A percentile compares a stretch with the other conserved stretches of the same genome.
phyloP scores from a whole-genome alignment of 2,797 vertebrate species.

The Takifugu rubripes region DNA sequence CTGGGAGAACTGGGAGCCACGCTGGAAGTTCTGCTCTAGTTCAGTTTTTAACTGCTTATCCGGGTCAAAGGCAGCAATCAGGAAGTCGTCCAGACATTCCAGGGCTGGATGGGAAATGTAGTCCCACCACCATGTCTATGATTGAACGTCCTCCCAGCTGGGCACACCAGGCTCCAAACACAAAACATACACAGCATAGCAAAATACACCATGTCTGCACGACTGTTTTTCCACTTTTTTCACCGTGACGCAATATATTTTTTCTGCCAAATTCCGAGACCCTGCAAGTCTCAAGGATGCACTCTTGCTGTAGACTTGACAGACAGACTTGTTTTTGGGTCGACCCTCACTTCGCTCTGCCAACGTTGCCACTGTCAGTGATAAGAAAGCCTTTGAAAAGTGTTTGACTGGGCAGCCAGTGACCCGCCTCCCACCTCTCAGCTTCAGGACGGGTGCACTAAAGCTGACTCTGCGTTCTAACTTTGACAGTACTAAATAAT shows the following conservation, averaged over 20 bases:
- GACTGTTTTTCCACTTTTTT: too few relatives aligned
- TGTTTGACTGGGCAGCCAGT: slow-evolving; percentile 66
- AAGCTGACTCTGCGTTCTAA: slow-evolving; percentile 49
- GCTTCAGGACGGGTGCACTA: slow-evolving; percentile 55
- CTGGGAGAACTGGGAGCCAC: too few relatives aligned
- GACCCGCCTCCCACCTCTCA: slow-evolving; percentile 48
- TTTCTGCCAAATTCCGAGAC: slow-evolving; percentile 39
- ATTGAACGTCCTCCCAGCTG: too few relatives aligned
- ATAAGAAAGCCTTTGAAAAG: slow-evolving; percentile 64
- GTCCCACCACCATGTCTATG: too few relatives aligned
- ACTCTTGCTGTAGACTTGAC: slow-evolving; percentile 36
- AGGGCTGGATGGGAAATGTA: too few relatives aligned
- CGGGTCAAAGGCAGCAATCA: too few relatives aligned
- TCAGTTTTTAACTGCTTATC: too few relatives aligned
- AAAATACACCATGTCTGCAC: too few relatives aligned
- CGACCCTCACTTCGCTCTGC: slow-evolving; percentile 51
- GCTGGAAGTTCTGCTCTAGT: too few relatives aligned
- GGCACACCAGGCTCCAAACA: too few relatives aligned
- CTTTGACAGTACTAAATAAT: slow-evolving; percentile 67
- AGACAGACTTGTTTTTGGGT: slow-evolving; percentile 52
- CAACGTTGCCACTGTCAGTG: slow-evolving; percentile 65
- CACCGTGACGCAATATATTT: slow-evolving; percentile 24
- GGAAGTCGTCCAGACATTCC: too few relatives aligned
- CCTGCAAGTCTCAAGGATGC: slow-evolving; percentile 29
- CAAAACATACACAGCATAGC: too few relatives aligned